phyloP scores from a whole-genome alignment of 2,113 vertebrate species.

The Aphelocoma coerulescens region DNA sequence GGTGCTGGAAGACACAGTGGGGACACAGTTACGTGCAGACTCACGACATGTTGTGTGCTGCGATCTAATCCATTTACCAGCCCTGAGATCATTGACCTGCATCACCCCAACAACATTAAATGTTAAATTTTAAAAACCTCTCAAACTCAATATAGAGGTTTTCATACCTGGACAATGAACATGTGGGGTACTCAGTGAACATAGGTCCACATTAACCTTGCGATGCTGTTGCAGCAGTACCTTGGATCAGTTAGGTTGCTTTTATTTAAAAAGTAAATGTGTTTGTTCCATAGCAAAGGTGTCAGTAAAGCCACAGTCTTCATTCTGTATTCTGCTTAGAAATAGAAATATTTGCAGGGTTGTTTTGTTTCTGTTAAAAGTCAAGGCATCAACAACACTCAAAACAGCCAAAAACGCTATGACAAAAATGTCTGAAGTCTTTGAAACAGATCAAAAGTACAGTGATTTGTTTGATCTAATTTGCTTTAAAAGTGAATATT shows the following conservation, averaged over 20 bases:
- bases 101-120: not conserved
- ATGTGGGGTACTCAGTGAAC: not conserved
- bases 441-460: constrained; percentile 58
- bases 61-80: not conserved
- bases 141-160: not conserved
- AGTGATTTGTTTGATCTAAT: constrained; percentile 48
- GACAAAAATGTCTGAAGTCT: not conserved
- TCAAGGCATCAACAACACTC: not conserved
- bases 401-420: not conserved
- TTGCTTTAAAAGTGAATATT: constrained; percentile 35
- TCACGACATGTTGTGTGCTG: not conserved
- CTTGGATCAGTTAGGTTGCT: not conserved
- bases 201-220: not conserved
- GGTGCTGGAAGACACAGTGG: not conserved
- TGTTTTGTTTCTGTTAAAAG: not conserved
- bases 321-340: not conserved
- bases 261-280: not conserved
- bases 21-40: not conserved
- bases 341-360: not conserved
- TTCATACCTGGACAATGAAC: not conserved
- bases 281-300: not conserved
- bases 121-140: not conserved
- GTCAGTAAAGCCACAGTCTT: not conserved
- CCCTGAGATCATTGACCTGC: not conserved
- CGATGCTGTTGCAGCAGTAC: not conserved